Evolutionary conservation across 2,113 vertebrate species (phyloP), one percentile per base, ranked within the genome.

Genomic region (Ondatra zibethicus): DNA sequence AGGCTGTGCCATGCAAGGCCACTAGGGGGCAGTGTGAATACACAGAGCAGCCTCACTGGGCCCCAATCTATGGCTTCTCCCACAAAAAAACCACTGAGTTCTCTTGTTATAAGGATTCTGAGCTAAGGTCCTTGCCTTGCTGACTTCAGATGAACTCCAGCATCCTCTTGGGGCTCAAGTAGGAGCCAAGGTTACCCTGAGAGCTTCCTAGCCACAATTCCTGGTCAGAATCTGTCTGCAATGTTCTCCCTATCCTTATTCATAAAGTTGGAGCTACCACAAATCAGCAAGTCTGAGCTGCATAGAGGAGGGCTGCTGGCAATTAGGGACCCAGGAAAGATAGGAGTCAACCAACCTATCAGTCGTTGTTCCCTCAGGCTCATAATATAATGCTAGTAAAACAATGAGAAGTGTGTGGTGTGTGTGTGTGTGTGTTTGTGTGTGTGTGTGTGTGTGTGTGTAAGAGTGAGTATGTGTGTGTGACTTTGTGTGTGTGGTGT

Each of bases 81-180:
- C 50, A 82, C 14, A n/a, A 55, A 65, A 65, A 84, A 88, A 39
- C 52, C 45, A 52, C 33, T 31, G 50, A 36, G 58, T 68, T 50
- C 84, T 85, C 45, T 13, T 33, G 17, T n/a, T 66, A 42, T 81
- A 39, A 58, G 12, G 0, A 0, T 5, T 16, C 10, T 6, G 61
- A 82, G 33, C 45, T 39, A 58, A 80, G 47, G 12, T 21, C 47
- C 45, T 52, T 36, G 45, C 36, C 36, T 58, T 78, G 63, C 55
- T 52, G 75, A 55, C 52, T 72, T 76, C 10, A 50, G 50, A 13
- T 19, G 5, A 0, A 52, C 10, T 9, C 61, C 0, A 0, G 29
- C 0, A n/a, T 93, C 96, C 92, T 97, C 77, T 97, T 98, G 97
- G 94, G 12, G 76, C 87, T 98, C 98, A 96, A 98, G 81, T 89